Conservation (phyloP, 1,140 invertebrate genomes). For the Orius insidiosus region DNA sequence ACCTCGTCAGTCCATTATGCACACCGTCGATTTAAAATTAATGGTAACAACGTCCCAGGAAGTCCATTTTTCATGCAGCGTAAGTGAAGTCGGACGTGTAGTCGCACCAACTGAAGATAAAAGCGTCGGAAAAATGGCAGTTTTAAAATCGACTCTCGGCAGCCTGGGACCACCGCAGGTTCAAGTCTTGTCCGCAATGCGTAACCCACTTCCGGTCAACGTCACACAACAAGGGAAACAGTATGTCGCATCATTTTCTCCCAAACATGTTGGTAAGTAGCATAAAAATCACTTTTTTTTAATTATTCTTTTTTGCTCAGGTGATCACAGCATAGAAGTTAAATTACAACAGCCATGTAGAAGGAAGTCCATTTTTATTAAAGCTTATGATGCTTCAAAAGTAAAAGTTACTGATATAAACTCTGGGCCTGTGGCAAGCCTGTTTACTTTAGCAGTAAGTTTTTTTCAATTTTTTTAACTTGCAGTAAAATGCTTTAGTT, state of each 20-base stretch:
- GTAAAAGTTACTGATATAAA: conserved; percentile 82
- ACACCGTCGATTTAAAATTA: conserved; percentile 91
- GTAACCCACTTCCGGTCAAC: conserved; percentile 46
- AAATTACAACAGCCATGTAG: conserved; percentile 65
- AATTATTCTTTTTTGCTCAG: no score
- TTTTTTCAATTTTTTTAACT: conserved; percentile 15
- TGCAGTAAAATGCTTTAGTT: conserved; percentile 30
- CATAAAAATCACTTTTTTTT: no score
- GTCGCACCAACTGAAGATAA: conserved; percentile 67
- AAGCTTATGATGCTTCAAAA: conserved; percentile 89
- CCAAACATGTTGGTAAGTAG: conserved; percentile 65
- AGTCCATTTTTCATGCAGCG: conserved; percentile 56
- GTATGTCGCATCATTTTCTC: conserved; percentile 41
- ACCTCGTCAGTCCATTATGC: conserved; percentile 69
- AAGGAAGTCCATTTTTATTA: conserved; percentile 84
- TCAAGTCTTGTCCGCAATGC: conserved; percentile 51
- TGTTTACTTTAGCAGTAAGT: conserved; percentile 81
- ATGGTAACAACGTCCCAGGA: conserved; percentile 80
- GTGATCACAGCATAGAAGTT: conserved; percentile 84
- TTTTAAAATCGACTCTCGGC: conserved; percentile 63
- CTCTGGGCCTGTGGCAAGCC: conserved; percentile 79
- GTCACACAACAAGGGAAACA: conserved; percentile 26
- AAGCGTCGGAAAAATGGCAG: conserved; percentile 63
- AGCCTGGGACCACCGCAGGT: conserved; percentile 53
- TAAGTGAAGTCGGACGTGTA: conserved; percentile 55